Base-by-base conservation (phyloP, 2,113 vertebrate species). In the Australoheros scitulus region DNA sequence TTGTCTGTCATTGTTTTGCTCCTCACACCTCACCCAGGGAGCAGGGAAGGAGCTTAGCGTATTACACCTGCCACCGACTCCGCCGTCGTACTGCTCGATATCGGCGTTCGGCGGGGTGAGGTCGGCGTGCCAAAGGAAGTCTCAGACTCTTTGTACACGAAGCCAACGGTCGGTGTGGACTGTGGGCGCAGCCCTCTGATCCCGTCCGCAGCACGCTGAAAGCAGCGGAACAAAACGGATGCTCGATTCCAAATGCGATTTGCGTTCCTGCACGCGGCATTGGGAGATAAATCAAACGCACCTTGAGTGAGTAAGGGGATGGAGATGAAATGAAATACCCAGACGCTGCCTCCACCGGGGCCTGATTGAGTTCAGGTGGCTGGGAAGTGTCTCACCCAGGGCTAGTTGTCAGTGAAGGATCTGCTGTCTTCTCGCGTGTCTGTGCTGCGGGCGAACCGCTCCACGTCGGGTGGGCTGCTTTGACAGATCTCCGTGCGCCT, bases 281-380 rank as follows among this genome's bases (percentile, higher is more conserved):
- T 10, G 56, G 22, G n/a, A 87, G 89, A 93, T 92, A 81, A 93
- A 93, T 91, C 87, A 92, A 89, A 84, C 43, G 64, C 14, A 89
- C 88, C 90, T 91, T 70, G 36, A 87, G 85, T 87, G 82, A 93
- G 86, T 91, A 83, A 90, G 87, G 85, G 87, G 80, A 88, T 18
- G 70, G 77, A 89, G 94, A 91, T 92, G 91, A 92, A 90, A 92
- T 92, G 93, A 91, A 92, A 91, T 89, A 89, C 88, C 90, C 89
- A 88, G 89, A 90, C 78, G 84, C 78, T 85, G 77, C 88, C 92
- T 92, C 92, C 83, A 56, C 83, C 5, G 86, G 87, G 87, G 86
- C 87, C 92, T 93, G 93, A 95, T 95, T 92, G 93, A 94, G 93
- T 94, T 93, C 92, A 94, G 93, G 91, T 93, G 94, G 92, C 91